Evolutionary conservation across 1,140 invertebrate species (phyloP).

Genomic region (Drosophila fuyamai): DNA sequence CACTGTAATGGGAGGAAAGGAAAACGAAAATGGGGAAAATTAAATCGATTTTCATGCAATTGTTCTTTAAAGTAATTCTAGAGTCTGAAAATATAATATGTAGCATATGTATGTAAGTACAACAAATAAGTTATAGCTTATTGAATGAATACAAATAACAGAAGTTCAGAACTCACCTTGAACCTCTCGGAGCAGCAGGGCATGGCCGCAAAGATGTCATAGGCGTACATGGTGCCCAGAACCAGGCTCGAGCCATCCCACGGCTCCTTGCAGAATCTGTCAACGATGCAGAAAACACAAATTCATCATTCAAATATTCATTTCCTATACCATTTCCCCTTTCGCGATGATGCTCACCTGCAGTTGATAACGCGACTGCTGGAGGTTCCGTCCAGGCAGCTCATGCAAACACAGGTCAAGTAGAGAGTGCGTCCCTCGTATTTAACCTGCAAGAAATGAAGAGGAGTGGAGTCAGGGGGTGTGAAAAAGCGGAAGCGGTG

Average conservation of each 20-base stretch:
- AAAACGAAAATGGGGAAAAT: slow-evolving; percentile 9
- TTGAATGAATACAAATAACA: neutral
- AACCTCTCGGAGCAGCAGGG: slow-evolving; percentile 97
- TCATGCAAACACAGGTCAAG: slow-evolving; percentile 97
- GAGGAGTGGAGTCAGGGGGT: slow-evolving; percentile 3
- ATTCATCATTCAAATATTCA: slow-evolving; percentile 11
- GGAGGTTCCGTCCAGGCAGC: slow-evolving; percentile 93
- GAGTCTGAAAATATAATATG: no score
- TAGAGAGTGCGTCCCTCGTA: slow-evolving; percentile 94
- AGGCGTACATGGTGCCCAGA: slow-evolving; percentile 98
- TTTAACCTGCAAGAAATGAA: slow-evolving; percentile 89
- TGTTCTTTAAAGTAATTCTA: no score
- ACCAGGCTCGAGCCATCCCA: slow-evolving; percentile 98
- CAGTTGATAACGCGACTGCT: slow-evolving; percentile 90
- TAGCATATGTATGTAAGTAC: no score
- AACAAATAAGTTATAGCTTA: no score
- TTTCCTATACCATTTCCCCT: neutral
- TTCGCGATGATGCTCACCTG: slow-evolving; percentile 77
- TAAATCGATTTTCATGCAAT: slow-evolving; percentile 13
- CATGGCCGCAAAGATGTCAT: slow-evolving; percentile 98
- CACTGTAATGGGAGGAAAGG: slow-evolving; percentile 87
- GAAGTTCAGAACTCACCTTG: slow-evolving; percentile 88
- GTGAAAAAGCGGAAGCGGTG: slow-evolving; percentile 31
- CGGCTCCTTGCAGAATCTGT: slow-evolving; percentile 91
- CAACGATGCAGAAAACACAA: neutral